Evolutionary conservation across 2,888 invertebrate genomes (phyloP), one percentile per base, ranked within the genome.

Genomic region (Masnerella sp.): DNA sequence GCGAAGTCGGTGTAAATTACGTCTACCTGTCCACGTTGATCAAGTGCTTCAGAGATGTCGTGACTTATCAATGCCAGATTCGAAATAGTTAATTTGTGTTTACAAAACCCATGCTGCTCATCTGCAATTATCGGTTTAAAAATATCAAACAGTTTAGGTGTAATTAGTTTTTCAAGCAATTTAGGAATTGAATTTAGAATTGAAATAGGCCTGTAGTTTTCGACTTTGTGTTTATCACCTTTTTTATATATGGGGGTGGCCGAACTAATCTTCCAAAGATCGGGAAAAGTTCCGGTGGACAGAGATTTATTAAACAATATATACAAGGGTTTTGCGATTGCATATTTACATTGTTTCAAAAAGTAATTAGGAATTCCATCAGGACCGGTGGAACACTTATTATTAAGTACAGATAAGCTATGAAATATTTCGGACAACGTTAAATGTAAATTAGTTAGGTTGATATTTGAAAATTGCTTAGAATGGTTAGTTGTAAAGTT

Each of bases 21-120:
- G n/a, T n/a, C n/a, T 77, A 80, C 65, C 47, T 75, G 65, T n/a
- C 12, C 9, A 30, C 61, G 47, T 11, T 54, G 34, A 12, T 77
- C 75, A 2, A 80, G 51, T 9, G 42, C 18, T 2, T 51, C 28
- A 28, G 62, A 61, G 14, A 79, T 36, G 64, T 65, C 69, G 22
- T 74, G 17, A 3, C 58, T 64, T 1, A 51, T 30, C 0, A 12
- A 1, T 5, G 14, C 12, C 9, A 64, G 17, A 20, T 64, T 64
- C 0, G 42, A 17, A 3, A 34, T 30, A 1, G 51, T 64, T 0
- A 43, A 64, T 40, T 9, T 64, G 7, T 36, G 34, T 17, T 18
- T n/a, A 14, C 1, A 14, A 17, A 52, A 52, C 9, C 62, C 62
- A 30, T 64, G 62, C 15, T 62, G 62, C 4, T 14, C 15, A 5